Base-by-base conservation (phyloP, 2,797 vertebrate genomes). In the Enteromius treurensis region DNA sequence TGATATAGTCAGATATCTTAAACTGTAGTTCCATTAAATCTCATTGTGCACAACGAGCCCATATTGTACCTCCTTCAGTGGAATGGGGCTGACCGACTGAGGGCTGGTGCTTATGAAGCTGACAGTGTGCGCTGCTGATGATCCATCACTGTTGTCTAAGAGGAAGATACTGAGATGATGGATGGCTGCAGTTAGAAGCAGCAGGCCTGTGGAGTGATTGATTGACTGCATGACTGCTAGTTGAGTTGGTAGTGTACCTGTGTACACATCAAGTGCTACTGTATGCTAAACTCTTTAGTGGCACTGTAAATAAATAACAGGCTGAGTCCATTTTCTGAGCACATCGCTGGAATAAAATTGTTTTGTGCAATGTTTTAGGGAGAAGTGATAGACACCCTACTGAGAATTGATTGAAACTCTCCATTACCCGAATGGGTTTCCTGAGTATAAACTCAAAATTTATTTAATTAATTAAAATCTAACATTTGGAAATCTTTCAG, bases 101-200 rank as follows among this genome's bases (percentile, higher is more conserved):
- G 51, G 49, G 29, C 47, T 2, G 65, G 37, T 37, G 37, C 65
- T 78, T 83, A 77, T 3, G 29, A 14, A 64, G 40, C 75, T 80
- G 87, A 90, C 88, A 88, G 90, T 87, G 58, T 85, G 9, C 42
- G 3, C 88, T 87, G 90, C 90, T 87, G 85, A 84, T 87, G 86
- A 93, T 92, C 90, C 91, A 93, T 94, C 93, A 94, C 88, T 77
- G 91, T 90, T 89, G 89, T 91, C 92, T 91, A 90, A 90, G 79
- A 68, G 90, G 83, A 89, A 91, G 92, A 93, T 93, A 93, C 87
- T 26, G 87, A 89, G 87, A 93, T 94, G 92, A 93, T 88, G 91
- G 92, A 94, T 93, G 92, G 86, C 88, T 91, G 87, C 75, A 83
- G 74, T 83, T 78, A 78, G 65, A 77, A 55, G 53, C 65, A 70